Conservation (phyloP, 2,888 invertebrate genomes). For the Drosophila antonietae region DNA sequence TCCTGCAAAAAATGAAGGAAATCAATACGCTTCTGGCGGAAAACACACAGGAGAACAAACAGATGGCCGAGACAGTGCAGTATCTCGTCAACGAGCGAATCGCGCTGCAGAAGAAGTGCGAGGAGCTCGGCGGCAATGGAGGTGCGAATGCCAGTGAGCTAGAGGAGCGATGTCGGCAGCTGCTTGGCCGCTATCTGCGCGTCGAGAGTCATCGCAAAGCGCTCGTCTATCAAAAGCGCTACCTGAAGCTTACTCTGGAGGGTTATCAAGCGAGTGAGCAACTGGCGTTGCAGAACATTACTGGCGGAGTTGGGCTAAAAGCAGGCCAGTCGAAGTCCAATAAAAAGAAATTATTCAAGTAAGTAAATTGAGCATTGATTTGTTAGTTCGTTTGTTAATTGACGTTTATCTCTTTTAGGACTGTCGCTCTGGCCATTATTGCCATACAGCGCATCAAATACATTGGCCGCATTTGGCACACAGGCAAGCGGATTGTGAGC, state of each 20-base stretch:
- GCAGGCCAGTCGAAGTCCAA: conserved; percentile 50
- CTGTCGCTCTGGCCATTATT: conserved; percentile 86
- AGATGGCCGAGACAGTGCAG: conserved; percentile 85
- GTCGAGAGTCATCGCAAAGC: conserved; percentile 95
- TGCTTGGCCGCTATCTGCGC: conserved; percentile 89
- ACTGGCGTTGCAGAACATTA: conserved; percentile 70
- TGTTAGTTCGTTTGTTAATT: background rate
- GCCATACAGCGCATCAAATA: conserved; percentile 89
- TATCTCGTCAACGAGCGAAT: conserved; percentile 85
- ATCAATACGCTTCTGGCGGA: conserved; percentile 85
- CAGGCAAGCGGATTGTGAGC: conserved; percentile 86
- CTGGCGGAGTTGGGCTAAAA: conserved; percentile 25
- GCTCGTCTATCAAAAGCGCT: conserved; percentile 95
- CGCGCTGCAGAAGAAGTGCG: conserved; percentile 85
- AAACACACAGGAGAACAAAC: conserved; percentile 86
- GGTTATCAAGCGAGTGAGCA: conserved; percentile 84
- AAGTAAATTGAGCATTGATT: conserved; percentile 76
- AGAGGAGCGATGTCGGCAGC: conserved; percentile 86
- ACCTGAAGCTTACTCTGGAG: conserved; percentile 89
- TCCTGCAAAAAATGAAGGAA: conserved; percentile 85
- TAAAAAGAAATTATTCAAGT: conserved; percentile 84
- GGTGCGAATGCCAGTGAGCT: conserved; percentile 70
- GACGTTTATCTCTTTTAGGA: conserved; percentile 82
- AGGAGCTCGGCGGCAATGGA: conserved; percentile 83
- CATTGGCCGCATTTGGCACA: conserved; percentile 88